Base-by-base conservation (phyloP, 2,888 invertebrate species). In the Seladonia tumulorum region DNA sequence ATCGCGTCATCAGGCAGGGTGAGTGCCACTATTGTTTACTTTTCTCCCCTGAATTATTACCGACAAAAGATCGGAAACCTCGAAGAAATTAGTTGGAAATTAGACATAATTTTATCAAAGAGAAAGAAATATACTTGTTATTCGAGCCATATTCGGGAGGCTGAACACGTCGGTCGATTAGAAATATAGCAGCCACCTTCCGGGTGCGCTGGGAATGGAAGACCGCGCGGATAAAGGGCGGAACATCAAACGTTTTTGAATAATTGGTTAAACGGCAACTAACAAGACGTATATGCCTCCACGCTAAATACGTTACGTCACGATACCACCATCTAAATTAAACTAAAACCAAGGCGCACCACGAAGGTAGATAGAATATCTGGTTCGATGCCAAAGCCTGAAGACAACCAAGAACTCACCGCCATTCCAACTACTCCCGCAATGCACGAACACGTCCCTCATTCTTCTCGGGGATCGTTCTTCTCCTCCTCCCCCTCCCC, bases 301-400 rank as follows among this genome's bases (percentile, higher is more conserved):
- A 89, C 91, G 90, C 89, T 89, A 93, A 92, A 93, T 89, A 93
- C 86, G 91, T 93, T 93, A 92, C 92, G 91, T 93, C 93, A 93
- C 89, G 82, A 87, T 86, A 87, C 90, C 90, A 91, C 90, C 90
- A 92, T 93, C 93, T 93, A 93, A 93, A 92, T 93, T 93, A 93
- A 91, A 93, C 92, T 87, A 91, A 93, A 92, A 91, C 90, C 90
- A 91, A 91, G 91, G 89, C 89, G 89, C 90, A 89, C 88, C 89
- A 90, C 91, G 90, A 90, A 91, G 91, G 91, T 91, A 90, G 91
- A 90, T 91, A 90, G 92, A 92, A 90, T 88, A 92, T 90, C 92
- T 93, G 93, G 91, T 91, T 84, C 90, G 91, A 72, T 92, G 93
- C 93, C 93, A 93, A 92, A 91, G 88, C 82, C 89, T 89, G 83